Base-by-base conservation (phyloP, 2,113 vertebrate species). In the Spheniscus mendiculus region DNA sequence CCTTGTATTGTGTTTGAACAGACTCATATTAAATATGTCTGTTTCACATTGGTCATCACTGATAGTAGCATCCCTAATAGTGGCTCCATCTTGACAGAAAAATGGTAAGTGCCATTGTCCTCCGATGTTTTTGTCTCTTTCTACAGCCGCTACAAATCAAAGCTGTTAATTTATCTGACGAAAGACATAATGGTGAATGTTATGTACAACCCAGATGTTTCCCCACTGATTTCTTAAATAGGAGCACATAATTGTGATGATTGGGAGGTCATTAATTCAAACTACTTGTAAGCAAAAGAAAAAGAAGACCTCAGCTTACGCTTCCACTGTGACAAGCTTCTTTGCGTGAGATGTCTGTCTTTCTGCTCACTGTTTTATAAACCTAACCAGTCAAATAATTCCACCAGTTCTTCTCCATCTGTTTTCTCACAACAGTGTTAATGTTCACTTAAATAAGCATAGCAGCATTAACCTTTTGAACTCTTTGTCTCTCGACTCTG, bases 181-280 rank as follows among this genome's bases (percentile, higher is more conserved):
- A 98, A 96, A 97, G 97, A 96, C 72, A 47, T 79, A 78, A 74
- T 70, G 38, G 87, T 65, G 78, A 86, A 63, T 70, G 76, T 92
- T 91, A 63, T n/a, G 55, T 69, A 69, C 56, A 77, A 95, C 95
- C 94, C 97, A 98, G 98, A 98, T 97, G 91, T 98, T 98, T 98
- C 92, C 93, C 83, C 61, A 25, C 94, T 92, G 96, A 97, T 97
- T 97, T 94, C 96, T 96, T 96, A 94, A 96, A 96, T 76, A 71
- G 77, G 74, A 89, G 77, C 72, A 70, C 55, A n/a, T 92, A 83
- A 91, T 96, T 89, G 72, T 79, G 73, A 91, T 95, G 78, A 95
- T 59, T 89, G 77, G 83, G 84, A 83, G 85, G 53, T 62, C 89
- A 73, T 91, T 96, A 94, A 96, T 91, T 89, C 93, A 95, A 94